phyloP scores from a whole-genome alignment of 2,888 invertebrate species.

The Steinernema scapterisci region DNA sequence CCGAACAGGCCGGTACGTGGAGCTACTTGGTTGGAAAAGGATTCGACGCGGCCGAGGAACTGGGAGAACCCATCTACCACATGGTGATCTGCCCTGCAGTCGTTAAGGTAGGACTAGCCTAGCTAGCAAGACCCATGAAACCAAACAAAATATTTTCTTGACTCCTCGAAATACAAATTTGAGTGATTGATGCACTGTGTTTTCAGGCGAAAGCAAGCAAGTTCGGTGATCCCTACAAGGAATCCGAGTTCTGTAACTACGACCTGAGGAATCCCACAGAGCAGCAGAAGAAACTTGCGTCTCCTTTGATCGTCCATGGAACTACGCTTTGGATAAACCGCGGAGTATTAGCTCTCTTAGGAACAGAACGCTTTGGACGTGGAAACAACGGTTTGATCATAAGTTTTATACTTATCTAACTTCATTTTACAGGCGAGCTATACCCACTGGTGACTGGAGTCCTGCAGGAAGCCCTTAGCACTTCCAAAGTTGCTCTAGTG shows the following conservation, averaged over 20 bases:
- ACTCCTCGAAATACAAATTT: no score
- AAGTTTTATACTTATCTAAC: background rate
- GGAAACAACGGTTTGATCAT: slow-evolving; percentile 37
- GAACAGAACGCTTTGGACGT: slow-evolving; percentile 41
- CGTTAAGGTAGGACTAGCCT: slow-evolving; percentile 37
- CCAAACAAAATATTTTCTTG: no score
- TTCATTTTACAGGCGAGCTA: slow-evolving; percentile 40
- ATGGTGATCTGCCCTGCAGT: slow-evolving; percentile 52
- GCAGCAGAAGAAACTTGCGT: slow-evolving; percentile 16
- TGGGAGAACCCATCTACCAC: slow-evolving; percentile 45
- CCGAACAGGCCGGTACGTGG: slow-evolving; percentile 48
- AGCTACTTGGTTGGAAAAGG: slow-evolving; percentile 45
- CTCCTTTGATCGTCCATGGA: slow-evolving; percentile 43
- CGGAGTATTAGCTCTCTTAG: slow-evolving; percentile 48
- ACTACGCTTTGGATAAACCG: slow-evolving; percentile 50
- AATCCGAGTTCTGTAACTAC: background rate
- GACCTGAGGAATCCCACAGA: slow-evolving; percentile 16
- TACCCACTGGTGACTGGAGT: slow-evolving; percentile 47
- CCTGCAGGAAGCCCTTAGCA: slow-evolving; percentile 43
- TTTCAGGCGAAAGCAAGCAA: slow-evolving; percentile 36
- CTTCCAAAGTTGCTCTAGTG: slow-evolving; percentile 40
- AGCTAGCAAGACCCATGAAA: background rate
- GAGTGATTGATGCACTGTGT: background rate
- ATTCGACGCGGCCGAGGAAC: slow-evolving; percentile 50
- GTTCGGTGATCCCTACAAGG: slow-evolving; percentile 1